phyloP scores from a whole-genome alignment of 1,140 invertebrate species.

The Drosophila jambulina region DNA sequence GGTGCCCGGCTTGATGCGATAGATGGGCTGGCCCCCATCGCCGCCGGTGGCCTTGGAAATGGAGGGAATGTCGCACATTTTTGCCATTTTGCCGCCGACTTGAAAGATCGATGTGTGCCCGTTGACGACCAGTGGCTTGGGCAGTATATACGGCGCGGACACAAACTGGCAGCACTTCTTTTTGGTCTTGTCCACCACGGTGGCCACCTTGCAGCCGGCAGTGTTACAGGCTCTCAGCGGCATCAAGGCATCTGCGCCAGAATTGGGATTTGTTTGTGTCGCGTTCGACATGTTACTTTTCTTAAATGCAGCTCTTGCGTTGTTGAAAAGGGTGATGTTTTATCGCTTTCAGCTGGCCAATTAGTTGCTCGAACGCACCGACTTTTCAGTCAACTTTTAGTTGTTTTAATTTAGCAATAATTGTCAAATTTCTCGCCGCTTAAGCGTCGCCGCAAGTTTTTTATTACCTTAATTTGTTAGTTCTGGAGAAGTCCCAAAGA shows the following conservation, averaged over 20 bases:
- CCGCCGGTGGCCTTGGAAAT: constrained; percentile 9
- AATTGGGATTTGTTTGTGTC: not conserved
- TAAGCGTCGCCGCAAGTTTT: not conserved
- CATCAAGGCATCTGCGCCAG: constrained; percentile 1
- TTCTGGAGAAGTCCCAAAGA: not conserved
- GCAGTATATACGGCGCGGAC: constrained; percentile 55
- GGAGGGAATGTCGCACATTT: constrained; percentile 51
- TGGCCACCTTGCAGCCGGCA: constrained; percentile 55
- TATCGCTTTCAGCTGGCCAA: not conserved
- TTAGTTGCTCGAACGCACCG: not conserved
- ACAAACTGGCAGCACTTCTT: constrained; percentile 68
- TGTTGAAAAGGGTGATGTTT: too few relatives aligned
- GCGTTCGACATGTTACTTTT: not conserved
- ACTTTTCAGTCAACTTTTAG: not conserved
- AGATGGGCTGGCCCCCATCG: constrained; percentile 46
- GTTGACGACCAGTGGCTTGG: constrained; percentile 65
- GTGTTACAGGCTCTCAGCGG: constrained; percentile 54
- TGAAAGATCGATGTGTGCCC: constrained; percentile 68
- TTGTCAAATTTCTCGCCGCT: not conserved
- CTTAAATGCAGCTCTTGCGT: too few relatives aligned
- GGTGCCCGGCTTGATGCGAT: constrained; percentile 71
- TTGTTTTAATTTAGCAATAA: not conserved
- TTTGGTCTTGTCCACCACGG: constrained; percentile 65
- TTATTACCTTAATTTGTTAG: not conserved
- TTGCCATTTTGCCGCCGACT: constrained; percentile 66